Base-by-base conservation (phyloP, 1,140 invertebrate species). In the Cydia splendana region DNA sequence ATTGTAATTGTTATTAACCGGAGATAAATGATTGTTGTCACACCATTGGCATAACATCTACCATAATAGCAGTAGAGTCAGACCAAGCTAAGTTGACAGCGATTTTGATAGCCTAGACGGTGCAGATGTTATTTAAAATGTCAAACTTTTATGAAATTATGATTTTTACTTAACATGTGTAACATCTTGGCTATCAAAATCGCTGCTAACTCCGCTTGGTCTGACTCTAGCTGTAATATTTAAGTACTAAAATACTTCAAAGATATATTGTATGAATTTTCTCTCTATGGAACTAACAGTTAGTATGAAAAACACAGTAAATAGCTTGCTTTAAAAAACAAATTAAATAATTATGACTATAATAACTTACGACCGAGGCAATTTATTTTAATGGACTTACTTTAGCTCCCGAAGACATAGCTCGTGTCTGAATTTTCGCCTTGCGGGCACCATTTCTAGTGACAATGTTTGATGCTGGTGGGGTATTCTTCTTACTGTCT, bases 391-490 rank as follows among this genome's bases (percentile, higher is more conserved):
- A 71, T 71, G 24, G 67, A 18, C 76, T 74, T 86, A 92, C 92
- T 81, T 90, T 92, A 42, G 86, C 83, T 76, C 91, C 90, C 34
- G 94, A 93, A 34, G 94, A 93, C 94, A 94, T 94, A 51, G 94
- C 94, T 74, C 94, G 91, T 38, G 94, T 95, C 85, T 95, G 94
- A 57, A 95, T 95, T 90, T 95, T 95, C n/a, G 94, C 93, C 82
- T 94, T 94, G 79, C 94, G 93, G 75, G 94, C 94, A 69, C 92
- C 91, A 84, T 94, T 94, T 87, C 94, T 90, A 30, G 94, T 95
- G 57, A 95, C 90, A 76, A 95, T 93, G 74, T 75, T 91, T 1
- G 90, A 88, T 65, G 79, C 53, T 18, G 87, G 85, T 38, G 88
- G 83, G n/a, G 90, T 85, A 20, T 75, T 57, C 79, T 91, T 93